Percentiles rank a stretch among this genome's conserved stretches.
Conservation (phyloP, 1,140 invertebrate genomes). For the Atopsyche davidsoni region DNA sequence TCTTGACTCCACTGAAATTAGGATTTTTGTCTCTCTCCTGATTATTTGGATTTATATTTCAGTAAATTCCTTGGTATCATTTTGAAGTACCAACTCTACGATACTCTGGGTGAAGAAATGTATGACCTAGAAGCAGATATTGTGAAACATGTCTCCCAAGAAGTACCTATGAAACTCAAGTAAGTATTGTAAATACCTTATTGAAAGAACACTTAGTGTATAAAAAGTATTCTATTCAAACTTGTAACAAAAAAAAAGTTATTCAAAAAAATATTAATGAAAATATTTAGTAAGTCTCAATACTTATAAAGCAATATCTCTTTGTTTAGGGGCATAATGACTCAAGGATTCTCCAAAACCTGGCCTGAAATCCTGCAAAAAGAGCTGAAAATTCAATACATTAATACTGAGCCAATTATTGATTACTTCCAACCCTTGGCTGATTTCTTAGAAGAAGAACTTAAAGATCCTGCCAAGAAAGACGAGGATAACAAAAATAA, state of each 20-base stretch:
- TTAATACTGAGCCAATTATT: constrained; percentile 31
- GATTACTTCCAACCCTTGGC: constrained; percentile 38
- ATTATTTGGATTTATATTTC: constrained; percentile 28
- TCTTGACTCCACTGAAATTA: too few species aligned
- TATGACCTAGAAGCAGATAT: constrained; percentile 34
- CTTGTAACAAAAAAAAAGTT: not conserved
- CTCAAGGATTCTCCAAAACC: constrained; percentile 29
- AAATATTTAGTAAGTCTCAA: constrained; percentile 10
- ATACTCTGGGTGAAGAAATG: constrained; percentile 34
- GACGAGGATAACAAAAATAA: constrained; percentile 10
- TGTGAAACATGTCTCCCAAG: constrained; percentile 30
- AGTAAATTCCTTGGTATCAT: constrained; percentile 46
- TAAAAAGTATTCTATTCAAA: not conserved
- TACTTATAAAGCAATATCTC: not conserved
- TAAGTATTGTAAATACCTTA: constrained; percentile 17
- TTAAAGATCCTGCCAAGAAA: constrained; percentile 28
- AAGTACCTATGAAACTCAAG: constrained; percentile 31
- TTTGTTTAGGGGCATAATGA: constrained; percentile 31
- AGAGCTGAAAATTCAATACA: constrained; percentile 32
- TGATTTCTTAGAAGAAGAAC: constrained; percentile 35
- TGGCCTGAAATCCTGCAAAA: constrained; percentile 31
- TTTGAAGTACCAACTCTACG: constrained; percentile 44
- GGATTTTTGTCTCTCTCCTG: too few species aligned
- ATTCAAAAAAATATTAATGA: constrained; percentile 1
- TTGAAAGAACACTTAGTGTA: not conserved